These are phyloP conservation scores for Macrotus californicus DNA, from an alignment of 2,113 vertebrate species.

Conservation along the genomic window DNA sequence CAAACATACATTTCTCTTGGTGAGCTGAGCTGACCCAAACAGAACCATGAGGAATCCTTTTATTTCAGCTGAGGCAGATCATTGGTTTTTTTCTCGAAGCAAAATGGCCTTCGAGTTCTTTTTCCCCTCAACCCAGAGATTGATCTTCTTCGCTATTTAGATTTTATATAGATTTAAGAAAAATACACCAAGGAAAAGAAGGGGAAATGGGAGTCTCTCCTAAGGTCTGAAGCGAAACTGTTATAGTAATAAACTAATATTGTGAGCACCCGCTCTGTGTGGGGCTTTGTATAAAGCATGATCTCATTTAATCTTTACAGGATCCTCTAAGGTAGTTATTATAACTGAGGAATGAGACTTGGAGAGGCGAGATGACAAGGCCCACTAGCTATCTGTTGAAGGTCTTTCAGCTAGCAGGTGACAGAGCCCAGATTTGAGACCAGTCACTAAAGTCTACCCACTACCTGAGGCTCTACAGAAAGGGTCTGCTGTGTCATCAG, in stretches of 20 bases:
- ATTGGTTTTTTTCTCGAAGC: not conserved
- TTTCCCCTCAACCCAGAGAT: not conserved
- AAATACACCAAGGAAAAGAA: not conserved
- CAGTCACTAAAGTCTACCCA: not conserved
- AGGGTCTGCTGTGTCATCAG: not conserved
- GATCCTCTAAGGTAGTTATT: not conserved
- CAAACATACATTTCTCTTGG: not conserved
- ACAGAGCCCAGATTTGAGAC: not conserved
- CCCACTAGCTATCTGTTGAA: not conserved
- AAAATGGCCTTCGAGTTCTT: not conserved
- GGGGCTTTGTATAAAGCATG: not conserved
- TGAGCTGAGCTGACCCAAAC: not conserved
- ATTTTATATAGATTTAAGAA: slow-evolving; percentile 10
- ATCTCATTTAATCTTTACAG: not conserved
- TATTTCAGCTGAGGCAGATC: not conserved
- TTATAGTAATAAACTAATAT: not conserved
- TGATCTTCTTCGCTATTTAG: not conserved
- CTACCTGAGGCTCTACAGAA: not conserved
- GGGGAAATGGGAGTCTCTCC: not conserved
- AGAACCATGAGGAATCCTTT: not conserved
- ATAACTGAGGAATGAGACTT: not conserved
- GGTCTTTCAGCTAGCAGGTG: not conserved
- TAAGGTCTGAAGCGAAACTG: not conserved
- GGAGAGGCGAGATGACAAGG: not conserved
- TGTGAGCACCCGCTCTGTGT: not conserved